Base-by-base conservation (phyloP, 2,888 invertebrate genomes). In the Limulus polyphemus region DNA sequence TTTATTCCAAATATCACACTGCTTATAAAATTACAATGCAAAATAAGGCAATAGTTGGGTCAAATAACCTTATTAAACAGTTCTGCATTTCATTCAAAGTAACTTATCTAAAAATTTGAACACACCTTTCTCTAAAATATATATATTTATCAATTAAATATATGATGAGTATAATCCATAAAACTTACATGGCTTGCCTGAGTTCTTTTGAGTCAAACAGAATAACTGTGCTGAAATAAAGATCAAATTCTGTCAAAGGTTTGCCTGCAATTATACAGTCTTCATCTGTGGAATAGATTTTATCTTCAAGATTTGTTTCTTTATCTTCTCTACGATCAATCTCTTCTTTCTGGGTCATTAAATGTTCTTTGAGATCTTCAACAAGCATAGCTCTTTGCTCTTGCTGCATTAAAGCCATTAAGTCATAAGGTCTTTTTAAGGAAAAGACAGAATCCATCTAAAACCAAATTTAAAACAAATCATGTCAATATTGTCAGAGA, bases 391-490 rank as follows among this genome's bases (percentile, higher is more conserved):
- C 82, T 46, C 86, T 78, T 52, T 82, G 82, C 72, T 88, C 88
- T 77, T 90, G 89, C 65, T 86, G 85, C 71, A 89, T 76, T 71
- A 89, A 82, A 4, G 85, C 83, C 60, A 88, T 77, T 55, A 90
- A 78, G 74, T 89, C 88, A 72, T 85, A 83, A 0, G 88, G 85
- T 47, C 83, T 79, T 50, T 83, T 81, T 77, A 89, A 78, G 75
- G 84, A 81, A 76, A 85, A 88, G 7, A 85, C 83, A 5, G 87
- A 85, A 72, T 86, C 84, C 70, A 82, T 75, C 88, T 88, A 76
- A 62, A 80, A 77, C 52, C 54, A 47, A 32, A 32, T 32, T 32
- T 32, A 32, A 14, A 52, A 68, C 7, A 47, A 52, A 48, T 14
- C 5, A 60, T 14, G 58, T 58, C 52, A 48, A 14, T 47, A 62